Evolutionary conservation across 2,113 vertebrate genomes (phyloP).

Genomic region (Pleuronectes platessa): DNA sequence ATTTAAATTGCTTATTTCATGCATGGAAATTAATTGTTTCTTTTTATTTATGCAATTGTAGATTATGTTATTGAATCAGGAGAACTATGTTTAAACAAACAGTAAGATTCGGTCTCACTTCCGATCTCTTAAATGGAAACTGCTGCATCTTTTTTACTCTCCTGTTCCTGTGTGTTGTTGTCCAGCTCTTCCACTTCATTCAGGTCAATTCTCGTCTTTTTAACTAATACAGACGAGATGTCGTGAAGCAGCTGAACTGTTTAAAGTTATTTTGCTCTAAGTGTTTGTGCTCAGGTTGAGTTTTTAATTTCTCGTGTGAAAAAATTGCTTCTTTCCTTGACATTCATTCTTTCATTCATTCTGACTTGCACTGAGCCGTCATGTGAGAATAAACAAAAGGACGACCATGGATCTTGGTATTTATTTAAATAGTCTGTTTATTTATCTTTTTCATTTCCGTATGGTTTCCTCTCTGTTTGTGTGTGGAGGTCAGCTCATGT

Average conservation of each 20-base stretch:
- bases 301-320: not conserved
- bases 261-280: not conserved
- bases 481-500: slow-evolving; percentile 8
- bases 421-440: not conserved
- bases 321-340: not conserved
- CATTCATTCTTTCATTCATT: not conserved
- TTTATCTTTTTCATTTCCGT: not conserved
- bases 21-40: not conserved
- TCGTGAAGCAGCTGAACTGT: not conserved
- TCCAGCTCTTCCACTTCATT: no score
- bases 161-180: no score
- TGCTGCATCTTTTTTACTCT: no score
- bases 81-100: no score
- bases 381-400: not conserved
- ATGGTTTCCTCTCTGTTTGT: not conserved
- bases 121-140: no score
- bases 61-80: not conserved
- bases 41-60: not conserved
- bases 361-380: slow-evolving; percentile 23
- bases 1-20: slow-evolving; percentile 50
- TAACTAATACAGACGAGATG: no score
- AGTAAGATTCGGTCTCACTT: no score
- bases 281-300: not conserved
- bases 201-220: no score
- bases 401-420: not conserved